Conservation (phyloP, 2,888 invertebrate genomes). For the Platycheirus albimanus region DNA sequence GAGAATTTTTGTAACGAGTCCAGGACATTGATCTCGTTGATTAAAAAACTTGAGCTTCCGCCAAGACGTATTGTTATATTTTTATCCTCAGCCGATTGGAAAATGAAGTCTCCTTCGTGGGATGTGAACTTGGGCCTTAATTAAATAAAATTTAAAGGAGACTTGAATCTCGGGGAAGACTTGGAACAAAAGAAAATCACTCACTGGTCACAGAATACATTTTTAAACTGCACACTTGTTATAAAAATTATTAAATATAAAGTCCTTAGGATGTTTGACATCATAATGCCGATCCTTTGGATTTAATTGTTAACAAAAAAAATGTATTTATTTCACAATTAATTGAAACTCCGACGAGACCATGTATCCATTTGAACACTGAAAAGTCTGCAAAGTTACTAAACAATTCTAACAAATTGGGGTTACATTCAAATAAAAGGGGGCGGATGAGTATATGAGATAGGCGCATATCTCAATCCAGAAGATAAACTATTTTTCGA, state of each 20-base stretch:
- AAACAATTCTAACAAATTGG: slow-evolving; percentile 13
- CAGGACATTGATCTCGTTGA: slow-evolving; percentile 88
- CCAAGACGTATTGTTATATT: slow-evolving; percentile 90
- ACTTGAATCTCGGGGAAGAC: background rate
- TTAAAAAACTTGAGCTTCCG: slow-evolving; percentile 87
- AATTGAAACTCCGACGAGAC: slow-evolving; percentile 3
- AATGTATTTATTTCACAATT: slow-evolving; percentile 5
- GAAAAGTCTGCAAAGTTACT: slow-evolving; percentile 2
- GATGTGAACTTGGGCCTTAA: slow-evolving; percentile 80
- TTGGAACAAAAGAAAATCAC: slow-evolving; percentile 9
- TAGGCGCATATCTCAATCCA: slow-evolving; percentile 10
- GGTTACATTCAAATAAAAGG: slow-evolving; percentile 41
- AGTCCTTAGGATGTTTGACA: slow-evolving; percentile 20
- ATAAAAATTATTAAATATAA: background rate
- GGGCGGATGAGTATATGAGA: slow-evolving; percentile 60
- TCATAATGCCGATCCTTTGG: slow-evolving; percentile 34
- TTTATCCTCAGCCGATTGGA: slow-evolving; percentile 89
- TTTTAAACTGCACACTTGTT: slow-evolving; percentile 5
- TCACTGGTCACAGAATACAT: slow-evolving; percentile 51
- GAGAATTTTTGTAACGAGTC: slow-evolving; percentile 75
- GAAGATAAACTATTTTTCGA: background rate
- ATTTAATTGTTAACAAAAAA: background rate
- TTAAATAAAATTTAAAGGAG: background rate
- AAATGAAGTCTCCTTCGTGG: slow-evolving; percentile 89
- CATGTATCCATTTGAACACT: slow-evolving; percentile 34